Evolutionary conservation across 2,113 vertebrate species (phyloP), one percentile per base, ranked within the genome.

Genomic region (Numenius arquata): DNA sequence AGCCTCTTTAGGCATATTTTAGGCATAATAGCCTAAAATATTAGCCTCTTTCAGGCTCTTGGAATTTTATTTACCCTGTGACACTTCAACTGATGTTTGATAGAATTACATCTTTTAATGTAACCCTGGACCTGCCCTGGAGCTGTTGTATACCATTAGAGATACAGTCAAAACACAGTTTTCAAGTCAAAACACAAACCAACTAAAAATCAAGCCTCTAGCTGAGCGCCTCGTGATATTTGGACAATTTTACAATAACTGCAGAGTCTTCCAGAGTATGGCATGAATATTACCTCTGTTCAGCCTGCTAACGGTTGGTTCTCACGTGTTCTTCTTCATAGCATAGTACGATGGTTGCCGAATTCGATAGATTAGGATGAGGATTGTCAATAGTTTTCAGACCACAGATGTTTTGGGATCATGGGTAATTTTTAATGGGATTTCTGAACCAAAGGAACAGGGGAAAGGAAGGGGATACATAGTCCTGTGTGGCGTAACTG

Each of bases 381-480:
- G 6, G 41, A 34, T 40, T 90, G 15, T 20, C 40, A 22, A 30
- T 45, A 36, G 6, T 48, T 94, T 88, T 65, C 40, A 48, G 40
- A 58, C 14, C 0, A 0, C 14, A 9, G 30, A 9, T 43, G 7
- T 80, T 89, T 58, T 56, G 36, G 30, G 23, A 36, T n/a, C 8
- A 12, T 23, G 11, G 5, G 13, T 38, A 21, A 20, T 25, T 82
- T 93, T 82, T 41, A 45, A 14, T 32, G 30, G 41, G 56, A 59
- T 88, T 91, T 76, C 40, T 86, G 62, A 61, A 55, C 4, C 12
- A 61, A 62, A 8, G 17, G 16, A 85, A 38, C 0, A 4, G 10
- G 19, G 4, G 4, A 53, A 90, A 88, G 18, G 29, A 88, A 48
- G 9, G 19, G 10, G 43, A 52, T 38, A 45, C 20, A 11, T 7